Evolutionary conservation across 2,113 vertebrate species (phyloP).

Genomic region (Dolichallabes microphthalmus): DNA sequence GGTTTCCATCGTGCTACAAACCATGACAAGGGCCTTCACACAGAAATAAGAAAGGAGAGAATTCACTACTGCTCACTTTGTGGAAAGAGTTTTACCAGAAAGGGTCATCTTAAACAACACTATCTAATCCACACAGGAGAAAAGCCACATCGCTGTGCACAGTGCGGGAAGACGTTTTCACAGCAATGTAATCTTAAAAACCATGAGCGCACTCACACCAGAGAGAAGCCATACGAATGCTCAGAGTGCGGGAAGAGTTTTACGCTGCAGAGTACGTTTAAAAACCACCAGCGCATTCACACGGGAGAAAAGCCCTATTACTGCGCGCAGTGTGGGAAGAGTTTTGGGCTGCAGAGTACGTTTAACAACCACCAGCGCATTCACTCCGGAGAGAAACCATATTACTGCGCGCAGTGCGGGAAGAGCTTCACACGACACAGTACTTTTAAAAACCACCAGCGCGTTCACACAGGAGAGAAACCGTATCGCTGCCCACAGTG

Average conservation of each 20-base stretch:
- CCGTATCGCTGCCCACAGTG: neutral
- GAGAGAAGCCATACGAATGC: neutral
- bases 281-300: slow-evolving; percentile 14
- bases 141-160: neutral
- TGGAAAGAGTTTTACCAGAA: neutral
- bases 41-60: neutral
- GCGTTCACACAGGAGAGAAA: neutral
- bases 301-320: neutral
- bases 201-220: neutral
- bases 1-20: neutral
- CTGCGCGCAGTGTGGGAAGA: neutral
- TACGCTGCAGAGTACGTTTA: neutral
- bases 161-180: neutral
- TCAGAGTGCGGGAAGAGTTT: neutral
- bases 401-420: neutral
- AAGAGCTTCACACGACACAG: slow-evolving; percentile 5
- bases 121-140: neutral
- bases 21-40: neutral
- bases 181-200: slow-evolving; percentile 11
- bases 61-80: neutral
- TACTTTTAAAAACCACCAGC: neutral
- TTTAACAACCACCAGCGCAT: neutral
- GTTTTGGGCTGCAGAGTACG: neutral
- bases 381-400: slow-evolving; percentile 1
- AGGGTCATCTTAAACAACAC: neutral